Evolutionary conservation across 2,888 invertebrate species (phyloP), one percentile per base, ranked within the genome.

Genomic region (Synergus gifuensis): DNA sequence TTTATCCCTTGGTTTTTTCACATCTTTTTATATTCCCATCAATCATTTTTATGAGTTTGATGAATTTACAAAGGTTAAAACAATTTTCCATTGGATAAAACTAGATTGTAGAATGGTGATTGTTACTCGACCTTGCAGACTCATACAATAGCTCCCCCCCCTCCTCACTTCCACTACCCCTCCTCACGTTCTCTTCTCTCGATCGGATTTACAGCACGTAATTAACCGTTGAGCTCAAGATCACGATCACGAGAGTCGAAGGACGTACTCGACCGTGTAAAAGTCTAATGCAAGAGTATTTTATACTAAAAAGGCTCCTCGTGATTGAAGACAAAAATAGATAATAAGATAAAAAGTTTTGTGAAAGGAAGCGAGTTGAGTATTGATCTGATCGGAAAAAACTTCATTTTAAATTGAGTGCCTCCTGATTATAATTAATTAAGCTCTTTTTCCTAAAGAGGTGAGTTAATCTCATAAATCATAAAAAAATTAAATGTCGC

Each of bases 221-320:
- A 83, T 83, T 81, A 84, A 81, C 80, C 78, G 81, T 58, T 82
- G 66, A 81, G 81, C 76, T 49, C 67, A 77, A 81, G 80, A 81
- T 80, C 85, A 82, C 81, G 83, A 82, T 81, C 79, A 82, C 84
- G 81, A 84, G 82, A 83, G 81, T 82, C 79, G 78, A 83, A 83
- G 81, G 79, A 81, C 81, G 82, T 81, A 80, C 78, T 83, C 76
- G 58, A 58, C 54, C 78, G 82, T 80, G 62, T 67, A 76, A 69
- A 81, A 79, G 79, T 76, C 44, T 76, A 79, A 81, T 78, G 44
- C 54, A 79, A 28, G 11, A 73, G 36, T 54, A 49, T 73, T 49
- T 28, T 54, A 28, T 76, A 49, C 40, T 42, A 78, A 46, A 80
- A 77, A 58, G 66, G 62, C 49, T 69, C n/a, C 14, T 42, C 3